Evolutionary conservation across 2,113 vertebrate genomes (phyloP).

Genomic region (Copsychus sechellarum): DNA sequence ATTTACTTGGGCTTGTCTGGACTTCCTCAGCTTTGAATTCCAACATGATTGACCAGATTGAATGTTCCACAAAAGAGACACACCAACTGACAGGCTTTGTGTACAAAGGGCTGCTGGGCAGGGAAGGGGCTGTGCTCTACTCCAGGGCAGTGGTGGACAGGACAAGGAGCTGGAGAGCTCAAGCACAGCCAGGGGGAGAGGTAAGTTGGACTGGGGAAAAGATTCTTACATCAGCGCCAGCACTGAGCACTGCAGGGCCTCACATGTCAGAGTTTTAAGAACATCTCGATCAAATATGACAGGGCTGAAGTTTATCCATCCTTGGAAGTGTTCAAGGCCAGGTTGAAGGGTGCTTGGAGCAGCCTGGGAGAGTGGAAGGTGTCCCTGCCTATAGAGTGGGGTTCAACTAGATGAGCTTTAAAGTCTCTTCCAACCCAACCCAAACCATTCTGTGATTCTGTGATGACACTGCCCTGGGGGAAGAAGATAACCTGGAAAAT

Average conservation of each 20-base stretch:
- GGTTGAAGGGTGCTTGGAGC: neutral
- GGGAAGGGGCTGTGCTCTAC: neutral
- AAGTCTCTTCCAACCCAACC: neutral
- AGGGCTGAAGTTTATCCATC: neutral
- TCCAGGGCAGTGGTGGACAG: neutral
- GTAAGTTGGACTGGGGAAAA: neutral
- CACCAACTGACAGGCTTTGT: neutral
- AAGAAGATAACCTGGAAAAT: neutral
- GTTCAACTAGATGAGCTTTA: neutral
- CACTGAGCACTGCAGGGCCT: neutral
- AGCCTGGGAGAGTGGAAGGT: neutral
- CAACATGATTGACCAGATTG: neutral
- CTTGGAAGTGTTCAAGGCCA: neutral
- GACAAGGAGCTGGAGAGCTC: neutral
- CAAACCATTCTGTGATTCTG: neutral
- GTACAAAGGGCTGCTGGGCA: neutral
- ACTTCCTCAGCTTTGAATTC: neutral
- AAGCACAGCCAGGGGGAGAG: neutral
- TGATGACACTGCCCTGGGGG: neutral
- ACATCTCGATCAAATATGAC: neutral
- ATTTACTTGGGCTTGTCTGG: slow-evolving; percentile 9
- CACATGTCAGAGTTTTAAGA: neutral
- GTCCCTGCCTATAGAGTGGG: neutral
- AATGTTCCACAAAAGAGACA: neutral
- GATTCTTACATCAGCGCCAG: neutral